Conservation (phyloP, 2,113 vertebrate species). For the Myodes glareolus region DNA sequence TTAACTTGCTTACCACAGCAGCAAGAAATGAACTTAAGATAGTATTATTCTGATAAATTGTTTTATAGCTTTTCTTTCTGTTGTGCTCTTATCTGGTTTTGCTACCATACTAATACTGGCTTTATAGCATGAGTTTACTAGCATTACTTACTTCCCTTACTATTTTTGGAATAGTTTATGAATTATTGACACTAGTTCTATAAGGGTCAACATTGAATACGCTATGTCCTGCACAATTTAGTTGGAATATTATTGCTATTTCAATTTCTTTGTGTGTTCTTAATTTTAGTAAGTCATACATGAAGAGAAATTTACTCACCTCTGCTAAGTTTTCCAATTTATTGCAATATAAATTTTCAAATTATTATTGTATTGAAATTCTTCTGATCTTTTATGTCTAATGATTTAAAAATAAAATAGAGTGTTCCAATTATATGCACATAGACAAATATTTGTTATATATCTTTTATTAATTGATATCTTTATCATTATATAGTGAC, state of each 20-base stretch:
- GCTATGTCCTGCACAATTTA: neutral
- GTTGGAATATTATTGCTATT: neutral
- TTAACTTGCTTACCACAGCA: neutral
- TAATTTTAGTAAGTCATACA: neutral
- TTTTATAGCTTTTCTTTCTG: neutral
- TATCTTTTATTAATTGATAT: neutral
- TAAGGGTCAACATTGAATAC: neutral
- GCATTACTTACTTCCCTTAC: neutral
- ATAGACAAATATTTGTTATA: neutral
- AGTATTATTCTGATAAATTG: neutral
- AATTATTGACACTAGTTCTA: neutral
- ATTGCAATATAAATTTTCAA: neutral
- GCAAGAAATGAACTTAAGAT: too few species aligned
- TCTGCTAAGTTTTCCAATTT: neutral
- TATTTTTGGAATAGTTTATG: neutral
- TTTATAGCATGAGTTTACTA: neutral
- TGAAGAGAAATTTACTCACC: neutral
- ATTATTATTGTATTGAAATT: neutral
- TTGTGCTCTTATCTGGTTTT: neutral
- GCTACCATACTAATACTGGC: neutral
- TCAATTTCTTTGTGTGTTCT: neutral
- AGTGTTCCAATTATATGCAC: neutral
- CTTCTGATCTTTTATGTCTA: neutral
- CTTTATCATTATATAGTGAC: neutral
- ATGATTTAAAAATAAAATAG: neutral